Conservation (phyloP, 1,140 invertebrate genomes). For the Vollenhovia emeryi region DNA sequence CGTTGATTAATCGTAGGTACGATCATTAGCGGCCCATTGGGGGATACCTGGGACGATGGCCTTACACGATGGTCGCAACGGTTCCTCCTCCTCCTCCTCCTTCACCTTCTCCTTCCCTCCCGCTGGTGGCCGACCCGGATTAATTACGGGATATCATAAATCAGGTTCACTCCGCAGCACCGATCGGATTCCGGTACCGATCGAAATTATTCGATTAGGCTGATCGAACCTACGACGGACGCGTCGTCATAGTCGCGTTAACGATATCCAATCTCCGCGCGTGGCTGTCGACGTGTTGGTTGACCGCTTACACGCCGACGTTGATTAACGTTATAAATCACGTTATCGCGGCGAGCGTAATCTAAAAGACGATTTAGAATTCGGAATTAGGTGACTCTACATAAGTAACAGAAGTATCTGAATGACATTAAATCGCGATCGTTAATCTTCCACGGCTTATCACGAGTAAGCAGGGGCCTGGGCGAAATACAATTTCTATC, state of each 20-base stretch:
- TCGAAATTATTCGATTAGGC: conserved; percentile 61
- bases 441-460: conserved; percentile 27
- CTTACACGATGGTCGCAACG: conserved; percentile 64
- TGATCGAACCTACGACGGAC: conserved; percentile 6
- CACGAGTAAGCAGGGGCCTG: not conserved
- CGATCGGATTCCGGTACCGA: conserved; percentile 47
- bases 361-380: conserved; percentile 8
- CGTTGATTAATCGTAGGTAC: conserved; percentile 77
- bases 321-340: conserved; percentile 48
- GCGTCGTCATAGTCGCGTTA: conserved; percentile 38
- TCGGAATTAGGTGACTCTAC: not conserved
- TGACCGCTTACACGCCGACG: not conserved
- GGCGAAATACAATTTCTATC: not conserved
- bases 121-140: conserved; percentile 62
- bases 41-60: conserved; percentile 72
- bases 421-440: conserved; percentile 8
- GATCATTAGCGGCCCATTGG: conserved; percentile 77
- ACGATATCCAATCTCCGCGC: conserved; percentile 43
- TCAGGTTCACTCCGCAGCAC: conserved; percentile 62
- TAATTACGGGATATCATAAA: conserved; percentile 77
- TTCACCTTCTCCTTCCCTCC: not conserved
- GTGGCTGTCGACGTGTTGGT: conserved; percentile 9
- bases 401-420: not conserved
- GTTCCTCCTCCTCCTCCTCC: conserved; percentile 30
- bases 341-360: conserved; percentile 15